These are phyloP conservation scores for Mallotus villosus DNA, from an alignment of 2,797 vertebrate genomes.

Conservation along the genomic window DNA sequence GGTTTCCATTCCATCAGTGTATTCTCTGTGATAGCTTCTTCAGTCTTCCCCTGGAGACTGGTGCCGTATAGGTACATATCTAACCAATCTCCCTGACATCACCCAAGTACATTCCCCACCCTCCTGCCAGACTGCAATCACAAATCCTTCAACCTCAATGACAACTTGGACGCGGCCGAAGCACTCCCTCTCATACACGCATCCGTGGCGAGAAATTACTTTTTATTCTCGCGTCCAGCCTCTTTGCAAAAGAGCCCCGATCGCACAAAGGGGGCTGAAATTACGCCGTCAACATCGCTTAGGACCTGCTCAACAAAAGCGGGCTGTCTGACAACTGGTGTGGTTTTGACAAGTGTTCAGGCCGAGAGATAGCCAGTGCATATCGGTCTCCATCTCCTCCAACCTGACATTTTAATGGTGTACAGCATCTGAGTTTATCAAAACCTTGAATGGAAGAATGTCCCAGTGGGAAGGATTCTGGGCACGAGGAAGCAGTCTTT, in stretches of 20 bases:
- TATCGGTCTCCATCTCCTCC: neutral
- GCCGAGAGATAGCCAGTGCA: neutral
- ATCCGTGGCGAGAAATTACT: neutral
- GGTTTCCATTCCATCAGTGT: neutral
- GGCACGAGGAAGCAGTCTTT: neutral
- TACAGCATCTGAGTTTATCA: neutral
- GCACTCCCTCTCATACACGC: neutral
- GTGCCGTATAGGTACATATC: neutral
- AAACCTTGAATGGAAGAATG: neutral
- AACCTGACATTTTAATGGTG: neutral
- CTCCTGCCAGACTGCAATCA: neutral
- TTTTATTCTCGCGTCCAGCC: neutral
- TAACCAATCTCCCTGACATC: neutral
- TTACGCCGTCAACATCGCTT: slow-evolving; percentile 5
- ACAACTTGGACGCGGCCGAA: neutral
- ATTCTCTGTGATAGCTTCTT: neutral
- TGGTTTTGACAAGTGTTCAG: neutral
- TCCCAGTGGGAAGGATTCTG: slow-evolving; percentile 5
- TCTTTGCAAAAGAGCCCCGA: neutral
- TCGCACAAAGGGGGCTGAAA: neutral
- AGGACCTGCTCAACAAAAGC: slow-evolving; percentile 4
- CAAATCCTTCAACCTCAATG: slow-evolving; percentile 3
- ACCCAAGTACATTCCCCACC: slow-evolving; percentile 1
- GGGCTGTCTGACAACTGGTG: neutral
- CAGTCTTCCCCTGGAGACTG: neutral